Evolutionary conservation across 2,797 vertebrate genomes (phyloP), one percentile per base, ranked within the genome.

Genomic region (Buceros bicornis): DNA sequence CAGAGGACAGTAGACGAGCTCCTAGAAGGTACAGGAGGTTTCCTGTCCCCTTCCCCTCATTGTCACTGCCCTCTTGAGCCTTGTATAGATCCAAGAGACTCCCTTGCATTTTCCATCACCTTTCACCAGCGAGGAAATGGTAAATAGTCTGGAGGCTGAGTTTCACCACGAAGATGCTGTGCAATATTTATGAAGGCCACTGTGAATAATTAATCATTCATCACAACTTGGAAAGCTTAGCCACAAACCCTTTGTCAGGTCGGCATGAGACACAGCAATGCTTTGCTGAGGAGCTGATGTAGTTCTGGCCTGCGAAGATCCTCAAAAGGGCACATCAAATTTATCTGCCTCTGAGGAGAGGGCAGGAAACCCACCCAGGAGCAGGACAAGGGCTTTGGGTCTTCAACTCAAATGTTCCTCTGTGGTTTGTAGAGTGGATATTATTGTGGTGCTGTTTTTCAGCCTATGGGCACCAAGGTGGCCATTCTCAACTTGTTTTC

Each of bases 121-220:
- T 92, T 56, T 51, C 33, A 21, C 71, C 37, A 28, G 42, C 19
- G 51, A 82, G 35, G 74, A 93, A 76, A 87, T 11, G 54, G 60
- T 94, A 85, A 91, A 87, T 13, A 71, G 51, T 28, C 67, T 67
- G n/a, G 51, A 89, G 60, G 83, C 60, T 91, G 95, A 93, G 84
- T 70, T 95, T 50, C 71, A 11, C 11, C 85, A 90, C 86, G 94
- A 87, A 90, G 70, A 69, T 22, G 60, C 78, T 12, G 21, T 95
- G 93, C 95, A 97, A 83, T 94, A 97, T 97, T 97, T 87, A 97
- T 94, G 96, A 96, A 94, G 90, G 69, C 62, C 73, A 65, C 45
- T 62, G 87, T 97, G 96, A 98, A 98, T 98, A 97, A 97, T 98
- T 97, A 94, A 97, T 67, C 50, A 31, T 18, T 92, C 73, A 81